Evolutionary conservation across 2,113 vertebrate species (phyloP).

Genomic region (Turnix velox): DNA sequence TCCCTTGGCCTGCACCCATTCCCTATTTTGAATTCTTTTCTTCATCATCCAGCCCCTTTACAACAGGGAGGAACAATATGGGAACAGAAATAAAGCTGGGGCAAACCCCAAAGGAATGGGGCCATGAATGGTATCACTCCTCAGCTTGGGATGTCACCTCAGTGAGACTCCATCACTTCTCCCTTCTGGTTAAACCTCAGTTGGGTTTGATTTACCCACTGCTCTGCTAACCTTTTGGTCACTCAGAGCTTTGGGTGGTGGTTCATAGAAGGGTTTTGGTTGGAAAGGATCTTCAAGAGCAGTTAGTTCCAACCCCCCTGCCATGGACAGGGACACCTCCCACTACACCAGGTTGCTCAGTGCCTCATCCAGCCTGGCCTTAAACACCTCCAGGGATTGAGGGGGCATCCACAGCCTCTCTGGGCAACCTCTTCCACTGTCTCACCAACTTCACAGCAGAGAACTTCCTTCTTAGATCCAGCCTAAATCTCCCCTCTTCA

Average conservation of each 20-base stretch:
- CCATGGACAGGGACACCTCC: no score
- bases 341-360: no score
- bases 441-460: no score
- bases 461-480: no score
- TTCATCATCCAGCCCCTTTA: constrained; percentile 7
- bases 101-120: constrained; percentile 21
- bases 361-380: no score
- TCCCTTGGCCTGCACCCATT: background rate
- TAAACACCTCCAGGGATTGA: no score
- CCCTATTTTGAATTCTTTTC: constrained; percentile 22
- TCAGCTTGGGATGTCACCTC: constrained; percentile 11
- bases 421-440: no score
- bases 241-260: constrained; percentile 23
- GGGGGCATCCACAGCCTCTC: no score
- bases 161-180: background rate
- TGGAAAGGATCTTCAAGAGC: no score
- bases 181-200: background rate
- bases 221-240: constrained; percentile 22
- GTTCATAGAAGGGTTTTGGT: no score
- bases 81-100: constrained; percentile 43
- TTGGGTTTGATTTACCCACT: background rate
- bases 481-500: no score
- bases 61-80: constrained; percentile 2
- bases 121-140: background rate
- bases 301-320: no score